Percentiles rank a stretch among this genome's conserved stretches.
phyloP scores from a whole-genome alignment of 1,140 invertebrate species.

The Ceratitis capitata region DNA sequence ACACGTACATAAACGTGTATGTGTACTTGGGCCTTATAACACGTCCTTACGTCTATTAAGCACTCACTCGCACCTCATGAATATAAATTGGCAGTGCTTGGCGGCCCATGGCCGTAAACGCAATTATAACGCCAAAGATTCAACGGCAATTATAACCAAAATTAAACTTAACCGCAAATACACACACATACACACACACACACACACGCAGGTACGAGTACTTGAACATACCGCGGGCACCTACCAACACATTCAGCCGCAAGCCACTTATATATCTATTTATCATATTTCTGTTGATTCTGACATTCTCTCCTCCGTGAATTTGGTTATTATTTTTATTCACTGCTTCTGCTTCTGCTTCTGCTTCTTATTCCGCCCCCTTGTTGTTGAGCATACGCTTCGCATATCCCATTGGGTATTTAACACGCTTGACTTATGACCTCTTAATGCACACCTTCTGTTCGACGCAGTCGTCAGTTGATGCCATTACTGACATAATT shows the following conservation, averaged over 20 bases:
- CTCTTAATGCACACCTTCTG: conserved; percentile 9
- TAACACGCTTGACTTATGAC: conserved; percentile 11
- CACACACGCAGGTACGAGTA: no score
- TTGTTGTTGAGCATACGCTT: neutral
- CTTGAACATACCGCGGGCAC: neutral
- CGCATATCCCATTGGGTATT: conserved; percentile 4
- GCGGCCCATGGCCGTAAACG: neutral
- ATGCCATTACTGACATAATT: neutral
- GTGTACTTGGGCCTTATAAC: no score
- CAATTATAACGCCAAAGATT: neutral
- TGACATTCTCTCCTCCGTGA: neutral
- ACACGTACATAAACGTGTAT: no score
- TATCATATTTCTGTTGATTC: neutral
- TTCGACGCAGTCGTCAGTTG: neutral
- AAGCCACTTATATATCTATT: neutral
- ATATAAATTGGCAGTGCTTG: neutral
- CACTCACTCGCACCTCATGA: neutral
- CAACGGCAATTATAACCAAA: neutral
- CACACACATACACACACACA: no score
- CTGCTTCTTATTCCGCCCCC: neutral
- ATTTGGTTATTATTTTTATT: neutral
- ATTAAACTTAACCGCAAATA: neutral
- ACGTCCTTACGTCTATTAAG: neutral
- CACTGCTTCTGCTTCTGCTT: neutral
- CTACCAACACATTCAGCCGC: neutral